Evolutionary conservation across 2,797 vertebrate species (phyloP).

Genomic region (Cichlasoma orientale): DNA sequence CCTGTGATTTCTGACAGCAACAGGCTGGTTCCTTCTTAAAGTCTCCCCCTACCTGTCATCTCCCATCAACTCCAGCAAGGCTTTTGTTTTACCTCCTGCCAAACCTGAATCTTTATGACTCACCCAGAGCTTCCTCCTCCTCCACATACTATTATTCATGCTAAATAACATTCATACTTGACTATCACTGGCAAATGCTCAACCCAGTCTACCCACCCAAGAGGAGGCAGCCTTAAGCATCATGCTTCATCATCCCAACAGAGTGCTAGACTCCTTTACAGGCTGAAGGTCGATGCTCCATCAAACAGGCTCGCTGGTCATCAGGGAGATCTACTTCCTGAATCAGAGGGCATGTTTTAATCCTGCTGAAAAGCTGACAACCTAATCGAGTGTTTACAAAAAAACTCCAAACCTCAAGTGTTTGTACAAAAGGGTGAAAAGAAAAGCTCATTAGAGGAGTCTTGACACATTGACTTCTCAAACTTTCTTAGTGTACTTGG

Average conservation of each 20-base stretch:
- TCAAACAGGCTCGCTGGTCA: slow-evolving; percentile 68
- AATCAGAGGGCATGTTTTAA: slow-evolving; percentile 37
- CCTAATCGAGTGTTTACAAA: neutral
- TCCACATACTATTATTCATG: slow-evolving; percentile 53
- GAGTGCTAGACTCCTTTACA: slow-evolving; percentile 55
- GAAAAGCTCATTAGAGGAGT: neutral
- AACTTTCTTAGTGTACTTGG: slow-evolving; percentile 40
- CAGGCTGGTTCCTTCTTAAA: slow-evolving; percentile 37
- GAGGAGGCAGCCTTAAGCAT: slow-evolving; percentile 58
- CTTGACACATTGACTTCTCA: slow-evolving; percentile 49
- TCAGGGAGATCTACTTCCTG: slow-evolving; percentile 48
- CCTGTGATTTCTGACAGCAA: slow-evolving; percentile 56
- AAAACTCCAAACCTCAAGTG: neutral
- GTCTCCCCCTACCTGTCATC: slow-evolving; percentile 60
- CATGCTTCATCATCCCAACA: slow-evolving; percentile 40
- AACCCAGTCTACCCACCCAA: slow-evolving; percentile 55
- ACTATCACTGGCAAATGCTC: slow-evolving; percentile 43
- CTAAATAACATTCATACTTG: slow-evolving; percentile 55
- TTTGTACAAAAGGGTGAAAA: neutral
- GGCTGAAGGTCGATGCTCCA: slow-evolving; percentile 65
- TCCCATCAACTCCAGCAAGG: slow-evolving; percentile 45
- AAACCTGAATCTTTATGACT: slow-evolving; percentile 70
- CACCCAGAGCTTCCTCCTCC: slow-evolving; percentile 48
- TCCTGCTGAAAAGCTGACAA: slow-evolving; percentile 23
- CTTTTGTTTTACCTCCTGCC: slow-evolving; percentile 65